Percentiles rank a stretch among this genome's conserved stretches.
phyloP scores from a whole-genome alignment of 1,140 invertebrate species.

The Phenacoccus solenopsis region DNA sequence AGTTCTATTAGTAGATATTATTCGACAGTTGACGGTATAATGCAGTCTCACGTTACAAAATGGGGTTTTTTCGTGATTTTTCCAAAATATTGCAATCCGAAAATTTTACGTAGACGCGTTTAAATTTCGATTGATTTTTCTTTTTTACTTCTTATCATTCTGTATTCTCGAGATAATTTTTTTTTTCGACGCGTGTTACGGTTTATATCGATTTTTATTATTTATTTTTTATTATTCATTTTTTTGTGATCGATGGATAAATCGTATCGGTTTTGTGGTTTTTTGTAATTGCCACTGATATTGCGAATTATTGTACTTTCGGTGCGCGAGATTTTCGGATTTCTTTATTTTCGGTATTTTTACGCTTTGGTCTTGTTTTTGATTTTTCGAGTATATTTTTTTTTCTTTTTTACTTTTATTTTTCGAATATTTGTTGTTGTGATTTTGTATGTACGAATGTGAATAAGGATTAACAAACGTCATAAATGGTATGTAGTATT shows the following conservation, averaged over 20 bases:
- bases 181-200: background rate
- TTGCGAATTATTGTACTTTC: too few species aligned
- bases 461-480: background rate
- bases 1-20: slow-evolving; percentile 18
- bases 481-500: background rate
- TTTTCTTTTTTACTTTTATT: too few species aligned
- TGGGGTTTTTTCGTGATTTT: background rate
- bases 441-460: background rate
- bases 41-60: slow-evolving; percentile 16
- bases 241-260: background rate
- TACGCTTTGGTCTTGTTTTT: too few species aligned
- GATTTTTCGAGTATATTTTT: too few species aligned
- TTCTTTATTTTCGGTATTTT: too few species aligned
- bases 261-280: too few species aligned
- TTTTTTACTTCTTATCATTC: background rate
- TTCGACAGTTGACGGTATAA: slow-evolving; percentile 16
- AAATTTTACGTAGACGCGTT: background rate
- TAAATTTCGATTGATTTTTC: background rate
- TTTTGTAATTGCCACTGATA: too few species aligned
- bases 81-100: background rate
- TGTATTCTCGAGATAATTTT: background rate
- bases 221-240: background rate
- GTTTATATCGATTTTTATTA: background rate
- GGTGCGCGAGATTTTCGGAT: too few species aligned
- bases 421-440: background rate